Evolutionary conservation across 2,113 vertebrate genomes (phyloP).

Genomic region (Triplophysa siluroides): DNA sequence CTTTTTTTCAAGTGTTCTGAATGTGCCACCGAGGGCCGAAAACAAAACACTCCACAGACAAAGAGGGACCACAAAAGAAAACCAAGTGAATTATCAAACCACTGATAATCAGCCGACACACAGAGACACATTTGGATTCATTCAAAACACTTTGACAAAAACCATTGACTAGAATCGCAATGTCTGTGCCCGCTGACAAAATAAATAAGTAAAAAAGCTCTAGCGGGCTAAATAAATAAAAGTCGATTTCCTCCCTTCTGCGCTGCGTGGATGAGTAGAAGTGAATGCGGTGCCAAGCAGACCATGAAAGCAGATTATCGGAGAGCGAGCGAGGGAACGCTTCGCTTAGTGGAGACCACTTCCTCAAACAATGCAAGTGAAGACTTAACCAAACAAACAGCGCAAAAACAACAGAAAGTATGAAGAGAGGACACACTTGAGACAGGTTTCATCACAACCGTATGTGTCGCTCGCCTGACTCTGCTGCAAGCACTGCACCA

Average conservation of each 20-base stretch:
- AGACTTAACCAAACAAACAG: constrained; percentile 46
- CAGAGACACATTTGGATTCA: constrained; percentile 43
- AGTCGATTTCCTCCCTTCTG: constrained; percentile 38
- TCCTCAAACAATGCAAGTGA: constrained; percentile 43
- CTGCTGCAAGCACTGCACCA: not conserved
- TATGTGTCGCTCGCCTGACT: constrained; percentile 16
- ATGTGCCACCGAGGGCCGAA: not conserved
- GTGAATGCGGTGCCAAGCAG: constrained; percentile 46
- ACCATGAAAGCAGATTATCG: constrained; percentile 58
- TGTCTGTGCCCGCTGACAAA: constrained; percentile 25
- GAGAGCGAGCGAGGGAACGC: constrained; percentile 39
- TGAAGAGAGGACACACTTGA: constrained; percentile 12
- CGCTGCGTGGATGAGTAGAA: constrained; percentile 40
- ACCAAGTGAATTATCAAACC: constrained; percentile 50
- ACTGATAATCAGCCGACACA: constrained; percentile 39
- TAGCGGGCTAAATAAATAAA: constrained; percentile 44
- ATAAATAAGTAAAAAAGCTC: constrained; percentile 41
- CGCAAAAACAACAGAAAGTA: constrained; percentile 17
- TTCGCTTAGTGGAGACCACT: constrained; percentile 45
- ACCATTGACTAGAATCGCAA: constrained; percentile 36
- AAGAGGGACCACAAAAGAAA: constrained; percentile 32
- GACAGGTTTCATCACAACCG: constrained; percentile 4
- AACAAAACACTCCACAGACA: constrained; percentile 35
- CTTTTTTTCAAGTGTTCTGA: not conserved
- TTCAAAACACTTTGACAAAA: constrained; percentile 1